A percentile compares a stretch with the other conserved stretches of the same genome.
These are phyloP conservation scores for Oscheius sp. DNA, from an alignment of 2,888 invertebrate species.

Conservation along the genomic window DNA sequence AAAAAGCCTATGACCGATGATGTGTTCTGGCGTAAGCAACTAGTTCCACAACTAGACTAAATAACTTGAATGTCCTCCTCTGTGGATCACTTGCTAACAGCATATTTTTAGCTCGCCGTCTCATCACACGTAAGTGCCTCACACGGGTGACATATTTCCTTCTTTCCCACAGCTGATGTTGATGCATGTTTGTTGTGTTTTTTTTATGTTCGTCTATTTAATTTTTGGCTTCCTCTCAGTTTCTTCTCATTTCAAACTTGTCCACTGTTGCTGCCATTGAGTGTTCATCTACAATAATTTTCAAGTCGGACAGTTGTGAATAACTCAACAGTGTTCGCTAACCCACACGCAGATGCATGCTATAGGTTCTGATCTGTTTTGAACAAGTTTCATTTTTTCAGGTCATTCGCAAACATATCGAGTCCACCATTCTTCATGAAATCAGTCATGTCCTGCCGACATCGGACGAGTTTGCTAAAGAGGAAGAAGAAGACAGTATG, in stretches of 20 bases:
- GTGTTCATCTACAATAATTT: no score
- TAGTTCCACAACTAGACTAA: conserved; percentile 10
- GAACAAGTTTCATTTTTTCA: conserved; percentile 44
- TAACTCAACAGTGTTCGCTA: conserved; percentile 6
- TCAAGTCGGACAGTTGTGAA: no score
- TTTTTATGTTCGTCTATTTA: conserved; percentile 7
- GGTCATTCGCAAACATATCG: conserved; percentile 73
- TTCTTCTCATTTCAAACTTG: not conserved
- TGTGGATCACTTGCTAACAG: conserved; percentile 36
- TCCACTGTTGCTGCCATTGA: no score
- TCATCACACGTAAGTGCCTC: conserved; percentile 70
- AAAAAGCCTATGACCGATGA: not conserved
- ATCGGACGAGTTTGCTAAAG: conserved; percentile 73
- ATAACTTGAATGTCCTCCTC: conserved; percentile 1
- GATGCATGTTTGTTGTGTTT: conserved; percentile 11
- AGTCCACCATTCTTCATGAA: conserved; percentile 73
- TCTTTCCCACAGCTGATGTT: conserved; percentile 24
- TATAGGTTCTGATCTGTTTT: not conserved
- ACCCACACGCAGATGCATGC: conserved; percentile 25
- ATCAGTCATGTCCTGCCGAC: conserved; percentile 74
- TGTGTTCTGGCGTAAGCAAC: conserved; percentile 14
- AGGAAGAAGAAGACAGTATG: conserved; percentile 67
- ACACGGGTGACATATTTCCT: conserved; percentile 36
- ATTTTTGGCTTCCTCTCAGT: conserved; percentile 10
- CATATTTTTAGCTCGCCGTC: conserved; percentile 70